Evolutionary conservation across 2,888 invertebrate species (phyloP), one percentile per base, ranked within the genome.

Genomic region (Limnephilus marmoratus): DNA sequence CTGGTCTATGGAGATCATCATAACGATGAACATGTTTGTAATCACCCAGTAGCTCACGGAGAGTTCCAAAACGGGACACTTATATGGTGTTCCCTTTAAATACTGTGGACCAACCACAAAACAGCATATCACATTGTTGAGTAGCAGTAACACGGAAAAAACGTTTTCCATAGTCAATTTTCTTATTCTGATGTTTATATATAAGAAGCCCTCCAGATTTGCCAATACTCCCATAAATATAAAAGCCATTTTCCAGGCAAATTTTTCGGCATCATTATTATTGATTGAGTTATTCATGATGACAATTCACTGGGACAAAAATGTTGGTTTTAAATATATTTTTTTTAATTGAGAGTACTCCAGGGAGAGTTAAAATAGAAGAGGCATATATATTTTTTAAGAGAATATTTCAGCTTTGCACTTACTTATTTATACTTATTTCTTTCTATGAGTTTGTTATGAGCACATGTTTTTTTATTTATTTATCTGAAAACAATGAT

Each of bases 51-150:
- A 34, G 18, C 31, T 31, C 82, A 34, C 34, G 31, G 34, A 29
- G 31, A 82, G 18, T 29, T 82, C 82, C 0, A 82, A 1, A 2
- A 31, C 3, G 12, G 3, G 0, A 82, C 82, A 82, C 1, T 0
- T 3, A 3, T 31, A 34, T 4, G 29, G 82, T 3, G 4, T 31
- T 12, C 82, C 34, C 82, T 2, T 29, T 0, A 82, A 31, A 31
- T 15, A 34, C 82, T 82, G 82, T 31, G 82, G 82, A 34, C 82
- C 82, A 29, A 82, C 31, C 82, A 82, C 31, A 34, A 82, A 82
- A 12, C 82, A 82, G 18, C 82, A 82, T 3, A 13, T 82, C 18
- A 82, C 0, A 34, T 82, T 82, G 34, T 34, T 31, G 15, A 82
- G 3, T 9, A 82, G 82, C 82, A 82, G 13, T 13, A 24, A 24